These are phyloP conservation scores for Hydriomena furcata DNA, from an alignment of 2,888 invertebrate genomes.

Conservation along the genomic window DNA sequence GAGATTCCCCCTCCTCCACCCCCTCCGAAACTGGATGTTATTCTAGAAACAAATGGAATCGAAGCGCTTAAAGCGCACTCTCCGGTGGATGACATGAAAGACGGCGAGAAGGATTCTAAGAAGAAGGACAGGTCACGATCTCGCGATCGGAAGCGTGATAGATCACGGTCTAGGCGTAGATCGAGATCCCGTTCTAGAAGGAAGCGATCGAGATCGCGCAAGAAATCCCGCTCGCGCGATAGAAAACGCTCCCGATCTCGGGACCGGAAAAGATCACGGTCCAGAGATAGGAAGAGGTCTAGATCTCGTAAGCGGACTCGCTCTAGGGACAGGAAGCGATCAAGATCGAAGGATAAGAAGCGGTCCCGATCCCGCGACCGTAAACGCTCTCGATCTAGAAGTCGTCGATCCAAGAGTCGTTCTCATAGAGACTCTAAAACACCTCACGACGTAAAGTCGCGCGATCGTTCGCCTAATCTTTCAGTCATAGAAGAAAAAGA, in stretches of 20 bases:
- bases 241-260: slow-evolving; percentile 72
- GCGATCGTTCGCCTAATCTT: slow-evolving; percentile 65
- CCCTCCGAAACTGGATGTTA: slow-evolving; percentile 53
- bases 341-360: slow-evolving; percentile 75
- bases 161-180: slow-evolving; percentile 84
- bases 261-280: slow-evolving; percentile 84
- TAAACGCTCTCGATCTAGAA: slow-evolving; percentile 70
- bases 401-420: slow-evolving; percentile 71
- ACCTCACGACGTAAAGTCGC: slow-evolving; percentile 63
- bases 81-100: slow-evolving; percentile 39
- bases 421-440: slow-evolving; percentile 72
- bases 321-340: slow-evolving; percentile 74
- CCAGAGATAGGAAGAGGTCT: slow-evolving; percentile 83
- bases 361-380: slow-evolving; percentile 71
- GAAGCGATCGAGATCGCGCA: slow-evolving; percentile 77
- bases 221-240: slow-evolving; percentile 65
- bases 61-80: slow-evolving; percentile 48
- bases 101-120: slow-evolving; percentile 54
- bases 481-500: slow-evolving; percentile 59
- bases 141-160: slow-evolving; percentile 70
- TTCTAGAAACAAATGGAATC: slow-evolving; percentile 61
- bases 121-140: slow-evolving; percentile 77
- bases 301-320: slow-evolving; percentile 77
- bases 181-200: slow-evolving; percentile 82
- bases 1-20: no score